These are phyloP conservation scores for Miltochrista miniata DNA, from an alignment of 2,888 invertebrate species.

Conservation along the genomic window DNA sequence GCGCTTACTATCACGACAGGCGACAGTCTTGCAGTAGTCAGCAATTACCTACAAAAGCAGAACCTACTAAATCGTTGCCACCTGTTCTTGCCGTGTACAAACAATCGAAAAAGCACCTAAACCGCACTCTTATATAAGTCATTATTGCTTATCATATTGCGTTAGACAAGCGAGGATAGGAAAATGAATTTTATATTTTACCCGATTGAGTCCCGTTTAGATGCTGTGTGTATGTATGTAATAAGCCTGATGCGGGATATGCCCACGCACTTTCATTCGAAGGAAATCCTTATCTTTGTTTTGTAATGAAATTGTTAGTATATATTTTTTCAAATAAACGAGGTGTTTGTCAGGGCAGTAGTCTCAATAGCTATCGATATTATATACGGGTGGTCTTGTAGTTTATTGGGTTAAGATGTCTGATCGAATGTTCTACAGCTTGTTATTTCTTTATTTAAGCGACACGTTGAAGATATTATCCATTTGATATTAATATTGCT, in stretches of 20 bases:
- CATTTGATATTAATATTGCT: constrained; percentile 29
- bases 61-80: constrained; percentile 68
- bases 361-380: constrained; percentile 32
- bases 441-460: constrained; percentile 44
- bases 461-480: constrained; percentile 30
- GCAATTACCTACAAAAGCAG: constrained; percentile 69
- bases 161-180: constrained; percentile 13
- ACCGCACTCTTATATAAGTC: constrained; percentile 18
- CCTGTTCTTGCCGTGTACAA: constrained; percentile 70
- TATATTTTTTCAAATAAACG: constrained; percentile 71
- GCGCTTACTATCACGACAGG: constrained; percentile 52
- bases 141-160: constrained; percentile 25
- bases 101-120: constrained; percentile 49
- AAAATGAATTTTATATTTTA: constrained; percentile 38
- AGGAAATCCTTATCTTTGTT: constrained; percentile 73
- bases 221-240: constrained; percentile 14
- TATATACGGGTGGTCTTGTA: constrained; percentile 66
- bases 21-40: constrained; percentile 61
- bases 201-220: constrained; percentile 38
- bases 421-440: constrained; percentile 34
- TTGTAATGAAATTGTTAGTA: constrained; percentile 77
- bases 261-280: constrained; percentile 78
- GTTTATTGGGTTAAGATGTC: constrained; percentile 41
- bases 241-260: constrained; percentile 61
- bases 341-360: constrained; percentile 51